A percentile compares a stretch with the other conserved stretches of the same genome.
Conservation (phyloP, 92 coral and sea anemone species). For the Zoanthus gigantus region DNA sequence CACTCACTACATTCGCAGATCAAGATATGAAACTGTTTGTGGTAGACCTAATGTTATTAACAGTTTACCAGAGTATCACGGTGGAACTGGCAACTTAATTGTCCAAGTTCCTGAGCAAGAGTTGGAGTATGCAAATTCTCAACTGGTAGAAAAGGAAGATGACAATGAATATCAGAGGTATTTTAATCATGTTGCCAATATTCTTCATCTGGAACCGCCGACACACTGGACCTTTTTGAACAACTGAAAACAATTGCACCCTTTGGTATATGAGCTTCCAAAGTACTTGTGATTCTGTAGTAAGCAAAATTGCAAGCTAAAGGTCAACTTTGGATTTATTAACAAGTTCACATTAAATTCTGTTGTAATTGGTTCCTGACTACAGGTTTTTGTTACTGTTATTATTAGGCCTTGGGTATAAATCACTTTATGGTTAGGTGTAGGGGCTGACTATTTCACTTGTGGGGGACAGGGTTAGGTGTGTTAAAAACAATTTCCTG, state of each 20-base stretch:
- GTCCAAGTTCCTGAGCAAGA: neutral
- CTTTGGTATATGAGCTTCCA: slow-evolving; percentile 20
- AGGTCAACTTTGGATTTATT: slow-evolving; percentile 26
- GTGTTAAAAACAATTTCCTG: slow-evolving; percentile 5
- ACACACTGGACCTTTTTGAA: slow-evolving; percentile 37
- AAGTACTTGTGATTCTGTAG: slow-evolving; percentile 4
- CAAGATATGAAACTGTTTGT: slow-evolving; percentile 4
- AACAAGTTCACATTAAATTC: slow-evolving; percentile 15
- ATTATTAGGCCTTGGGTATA: neutral
- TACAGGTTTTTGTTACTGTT: slow-evolving; percentile 1
- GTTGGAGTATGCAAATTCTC: neutral
- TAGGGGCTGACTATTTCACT: slow-evolving; percentile 7
- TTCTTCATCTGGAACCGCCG: slow-evolving; percentile 42
- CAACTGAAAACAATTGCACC: slow-evolving; percentile 43
- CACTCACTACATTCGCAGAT: slow-evolving; percentile 2
- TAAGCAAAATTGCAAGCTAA: neutral
- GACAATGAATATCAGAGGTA: slow-evolving; percentile 40
- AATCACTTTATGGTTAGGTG: slow-evolving; percentile 30
- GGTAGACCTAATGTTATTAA: neutral
- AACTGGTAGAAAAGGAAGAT: slow-evolving; percentile 28
- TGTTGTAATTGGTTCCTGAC: slow-evolving; percentile 9
- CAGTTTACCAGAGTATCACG: slow-evolving; percentile 1
- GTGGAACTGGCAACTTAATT: neutral
- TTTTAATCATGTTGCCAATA: slow-evolving; percentile 23
- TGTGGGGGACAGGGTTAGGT: slow-evolving; percentile 6